Percentiles rank a stretch among this genome's conserved stretches.
phyloP scores from a whole-genome alignment of 2,888 invertebrate species.

The Tolmerus cingulatus region DNA sequence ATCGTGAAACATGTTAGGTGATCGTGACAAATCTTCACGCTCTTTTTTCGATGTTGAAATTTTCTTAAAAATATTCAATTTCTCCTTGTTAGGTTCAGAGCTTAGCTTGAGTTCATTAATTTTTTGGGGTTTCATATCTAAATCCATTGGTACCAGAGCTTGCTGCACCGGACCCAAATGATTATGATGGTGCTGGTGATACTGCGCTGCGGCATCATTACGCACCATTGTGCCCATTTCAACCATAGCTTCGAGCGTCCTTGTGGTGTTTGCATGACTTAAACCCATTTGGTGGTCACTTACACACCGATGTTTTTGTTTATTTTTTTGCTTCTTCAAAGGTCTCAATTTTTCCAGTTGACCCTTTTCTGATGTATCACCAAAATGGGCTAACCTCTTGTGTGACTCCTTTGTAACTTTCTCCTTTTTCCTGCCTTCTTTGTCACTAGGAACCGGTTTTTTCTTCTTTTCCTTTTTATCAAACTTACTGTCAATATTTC shows the following conservation, averaged over 20 bases:
- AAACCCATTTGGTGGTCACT: background rate
- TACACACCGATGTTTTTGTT: background rate
- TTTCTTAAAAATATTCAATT: slow-evolving; percentile 87
- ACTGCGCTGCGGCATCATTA: background rate
- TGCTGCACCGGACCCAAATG: background rate
- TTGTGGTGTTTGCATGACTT: background rate
- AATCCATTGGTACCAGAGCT: background rate
- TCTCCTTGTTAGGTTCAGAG: slow-evolving; percentile 84
- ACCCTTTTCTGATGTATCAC: background rate
- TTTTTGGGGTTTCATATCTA: slow-evolving; percentile 7
- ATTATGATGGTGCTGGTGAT: background rate
- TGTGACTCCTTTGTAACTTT: background rate
- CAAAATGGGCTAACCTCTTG: background rate
- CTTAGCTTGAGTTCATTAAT: slow-evolving; percentile 67
- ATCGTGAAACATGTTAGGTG: slow-evolving; percentile 24
- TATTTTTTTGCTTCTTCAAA: slow-evolving; percentile 8
- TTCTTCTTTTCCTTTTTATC: slow-evolving; percentile 39
- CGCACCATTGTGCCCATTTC: background rate
- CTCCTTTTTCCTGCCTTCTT: background rate
- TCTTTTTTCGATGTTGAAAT: slow-evolving; percentile 79
- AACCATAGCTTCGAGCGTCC: background rate
- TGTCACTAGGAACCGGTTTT: background rate
- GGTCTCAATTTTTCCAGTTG: background rate
- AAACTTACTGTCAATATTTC: slow-evolving; percentile 31
- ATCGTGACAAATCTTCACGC: slow-evolving; percentile 60